Conservation (phyloP, 1,140 invertebrate genomes). For the Cryptotermes secundus region DNA sequence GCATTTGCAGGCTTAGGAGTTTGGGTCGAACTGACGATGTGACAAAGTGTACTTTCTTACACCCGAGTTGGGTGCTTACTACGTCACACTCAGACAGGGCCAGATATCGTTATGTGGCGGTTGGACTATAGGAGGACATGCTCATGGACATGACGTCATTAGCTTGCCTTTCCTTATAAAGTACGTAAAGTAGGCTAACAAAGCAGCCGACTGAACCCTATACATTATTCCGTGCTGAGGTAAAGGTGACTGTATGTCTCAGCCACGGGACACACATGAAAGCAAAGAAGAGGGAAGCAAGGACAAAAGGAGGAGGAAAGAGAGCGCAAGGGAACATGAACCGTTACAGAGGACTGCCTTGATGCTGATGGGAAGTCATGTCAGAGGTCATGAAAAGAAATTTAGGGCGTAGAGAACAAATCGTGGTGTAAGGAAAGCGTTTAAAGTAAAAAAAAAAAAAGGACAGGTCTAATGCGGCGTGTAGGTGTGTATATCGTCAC, state of each 20-base stretch:
- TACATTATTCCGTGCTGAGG: neutral
- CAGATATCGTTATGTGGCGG: too few species aligned
- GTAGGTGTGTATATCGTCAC: neutral
- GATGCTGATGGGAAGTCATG: neutral
- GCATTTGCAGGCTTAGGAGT: too few species aligned
- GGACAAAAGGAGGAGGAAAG: neutral
- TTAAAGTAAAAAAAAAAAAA: neutral
- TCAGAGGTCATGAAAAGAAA: neutral
- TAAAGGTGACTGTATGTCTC: neutral
- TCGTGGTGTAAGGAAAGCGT: neutral
- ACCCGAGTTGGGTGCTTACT: too few species aligned
- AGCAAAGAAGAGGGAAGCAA: neutral
- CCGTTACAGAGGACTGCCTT: neutral
- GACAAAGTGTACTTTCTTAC: too few species aligned
- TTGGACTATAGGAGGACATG: too few species aligned
- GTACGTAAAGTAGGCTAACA: too few species aligned
- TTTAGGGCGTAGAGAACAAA: slow-evolving; percentile 18
- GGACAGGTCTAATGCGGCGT: neutral
- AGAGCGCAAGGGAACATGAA: neutral
- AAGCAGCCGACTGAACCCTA: neutral
- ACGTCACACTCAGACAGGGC: too few species aligned
- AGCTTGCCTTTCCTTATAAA: too few species aligned
- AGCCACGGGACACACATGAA: neutral
- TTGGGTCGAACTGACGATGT: too few species aligned
- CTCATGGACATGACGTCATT: too few species aligned